A percentile compares a stretch with the other conserved stretches of the same genome.
phyloP scores from a whole-genome alignment of 2,888 invertebrate genomes.

The Thyatira batis region DNA sequence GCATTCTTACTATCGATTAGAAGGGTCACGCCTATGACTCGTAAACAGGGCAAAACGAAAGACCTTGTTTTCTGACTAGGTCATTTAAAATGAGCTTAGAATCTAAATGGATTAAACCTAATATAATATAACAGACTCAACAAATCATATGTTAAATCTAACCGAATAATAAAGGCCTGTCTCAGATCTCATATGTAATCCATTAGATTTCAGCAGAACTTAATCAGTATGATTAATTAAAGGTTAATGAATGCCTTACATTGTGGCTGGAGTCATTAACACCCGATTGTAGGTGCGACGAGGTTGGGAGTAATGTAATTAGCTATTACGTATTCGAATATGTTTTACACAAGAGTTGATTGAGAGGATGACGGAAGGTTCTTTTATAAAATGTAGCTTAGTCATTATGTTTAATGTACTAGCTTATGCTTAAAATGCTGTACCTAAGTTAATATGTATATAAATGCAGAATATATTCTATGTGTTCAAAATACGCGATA shows the following conservation, averaged over 20 bases:
- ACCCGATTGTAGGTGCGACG: conserved; percentile 9
- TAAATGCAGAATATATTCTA: too few relatives aligned
- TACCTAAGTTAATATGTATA: too few relatives aligned
- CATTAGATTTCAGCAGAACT: not conserved
- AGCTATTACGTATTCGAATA: conserved; percentile 3
- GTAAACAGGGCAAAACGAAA: not conserved
- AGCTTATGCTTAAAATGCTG: too few relatives aligned
- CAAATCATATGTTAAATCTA: not conserved
- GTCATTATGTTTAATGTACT: too few relatives aligned
- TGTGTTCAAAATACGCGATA: too few relatives aligned
- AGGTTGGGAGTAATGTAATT: conserved; percentile 13
- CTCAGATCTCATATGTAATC: not conserved
- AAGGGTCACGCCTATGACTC: not conserved
- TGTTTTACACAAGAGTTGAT: not conserved
- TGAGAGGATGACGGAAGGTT: not conserved
- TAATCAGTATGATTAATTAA: not conserved
- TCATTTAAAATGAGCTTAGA: not conserved
- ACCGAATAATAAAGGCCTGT: not conserved
- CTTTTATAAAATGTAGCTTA: too few relatives aligned
- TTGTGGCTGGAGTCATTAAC: conserved; percentile 18
- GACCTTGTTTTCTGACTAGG: not conserved
- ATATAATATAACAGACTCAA: too few relatives aligned
- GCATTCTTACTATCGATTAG: not conserved
- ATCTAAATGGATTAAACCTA: not conserved
- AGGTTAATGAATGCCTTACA: conserved; percentile 10